Base-by-base conservation (phyloP, 1,140 invertebrate genomes). In the Lucilia cuprina region DNA sequence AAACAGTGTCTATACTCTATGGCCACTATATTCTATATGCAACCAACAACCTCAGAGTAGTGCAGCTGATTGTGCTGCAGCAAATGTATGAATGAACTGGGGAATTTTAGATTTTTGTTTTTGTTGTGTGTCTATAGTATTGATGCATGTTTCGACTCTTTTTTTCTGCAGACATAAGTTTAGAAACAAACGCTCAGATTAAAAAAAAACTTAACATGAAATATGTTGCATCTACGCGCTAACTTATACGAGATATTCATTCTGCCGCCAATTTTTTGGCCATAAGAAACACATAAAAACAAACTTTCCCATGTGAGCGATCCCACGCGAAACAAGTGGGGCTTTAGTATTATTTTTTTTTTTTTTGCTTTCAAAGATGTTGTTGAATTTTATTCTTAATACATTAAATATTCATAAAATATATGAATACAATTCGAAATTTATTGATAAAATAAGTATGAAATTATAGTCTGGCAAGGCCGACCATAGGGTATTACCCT, bases 321-420 rank as follows among this genome's bases (percentile, higher is more conserved):
- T 77, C 74, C 74, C 74, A 77, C 74, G 74, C 74, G 19, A 77
- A 77, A 34, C 74, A 47, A 77, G 30, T 77, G 35, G 13, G 65
- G 65, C 55, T 60, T 60, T 1, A 60, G n/a, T 60, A 17, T 60
- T 5, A 4, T 60, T 60, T 14, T 13, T 60, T 70, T 21, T 70
- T 70, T 70, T n/a, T n/a, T n/a, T n/a, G n/a, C 65, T 19, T 70
- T 70, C n/a, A 21, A n/a, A n/a, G n/a, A n/a, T 65, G n/a, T 21
- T 9, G 65, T 7, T 70, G n/a, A 21, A 10, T 19, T 70, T 70
- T 8, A 21, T 70, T 70, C 65, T 70, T 21, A 5, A 19, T 70
- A 21, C n/a, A n/a, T 70, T 70, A 21, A 70, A 70, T 21, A 60
- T 60, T 60, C 55, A 60, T 60, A n/a, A 70, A 65, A 55, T 12